Evolutionary conservation across 2,113 vertebrate species (phyloP).

Genomic region (Pteropus alecto): DNA sequence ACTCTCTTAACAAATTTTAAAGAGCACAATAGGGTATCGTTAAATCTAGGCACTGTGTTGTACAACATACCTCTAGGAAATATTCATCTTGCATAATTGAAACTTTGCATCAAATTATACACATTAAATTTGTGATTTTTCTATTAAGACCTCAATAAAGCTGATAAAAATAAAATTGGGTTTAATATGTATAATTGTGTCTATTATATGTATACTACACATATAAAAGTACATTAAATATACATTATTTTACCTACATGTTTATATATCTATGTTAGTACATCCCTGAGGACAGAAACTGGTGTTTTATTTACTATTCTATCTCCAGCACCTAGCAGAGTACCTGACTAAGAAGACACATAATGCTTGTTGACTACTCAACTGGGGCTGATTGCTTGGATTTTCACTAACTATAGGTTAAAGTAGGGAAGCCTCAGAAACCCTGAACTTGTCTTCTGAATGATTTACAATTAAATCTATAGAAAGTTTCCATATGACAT

Average conservation of each 20-base stretch:
- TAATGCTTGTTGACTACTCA: not conserved
- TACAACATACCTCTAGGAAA: not conserved
- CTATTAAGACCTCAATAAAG: not conserved
- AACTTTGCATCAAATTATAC: not conserved
- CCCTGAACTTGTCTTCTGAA: not conserved
- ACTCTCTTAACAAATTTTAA: not conserved
- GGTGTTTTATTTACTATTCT: not conserved
- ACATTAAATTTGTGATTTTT: not conserved
- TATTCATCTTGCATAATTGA: not conserved
- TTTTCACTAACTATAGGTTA: not conserved
- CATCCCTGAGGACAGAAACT: not conserved
- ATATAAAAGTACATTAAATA: not conserved
- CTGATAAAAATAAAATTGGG: not conserved
- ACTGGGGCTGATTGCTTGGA: not conserved
- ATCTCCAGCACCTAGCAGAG: not conserved
- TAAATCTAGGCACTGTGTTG: not conserved
- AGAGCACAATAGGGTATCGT: not conserved
- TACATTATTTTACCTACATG: not conserved
- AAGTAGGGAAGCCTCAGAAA: not conserved
- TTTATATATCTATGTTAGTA: not conserved
- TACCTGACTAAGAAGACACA: not conserved
- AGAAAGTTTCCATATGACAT: not conserved
- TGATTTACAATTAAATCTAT: not conserved
- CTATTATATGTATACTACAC: not conserved
- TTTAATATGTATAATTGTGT: not conserved